Evolutionary conservation across 2,113 vertebrate species (phyloP).

Genomic region (Artemisiospiza belli): DNA sequence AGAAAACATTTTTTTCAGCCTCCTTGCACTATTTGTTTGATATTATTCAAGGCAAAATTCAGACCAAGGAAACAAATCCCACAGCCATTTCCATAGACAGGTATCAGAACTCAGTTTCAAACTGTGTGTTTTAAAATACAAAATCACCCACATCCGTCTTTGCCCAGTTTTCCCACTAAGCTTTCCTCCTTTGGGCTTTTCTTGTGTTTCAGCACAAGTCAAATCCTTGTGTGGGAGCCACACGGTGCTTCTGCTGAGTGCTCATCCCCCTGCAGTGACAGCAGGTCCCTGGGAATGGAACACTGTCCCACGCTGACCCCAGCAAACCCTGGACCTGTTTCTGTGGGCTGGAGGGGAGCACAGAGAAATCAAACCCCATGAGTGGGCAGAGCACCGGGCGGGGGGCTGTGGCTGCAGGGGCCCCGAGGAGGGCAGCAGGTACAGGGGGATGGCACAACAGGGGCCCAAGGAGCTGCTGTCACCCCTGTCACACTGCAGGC

Average conservation of each 20-base stretch:
- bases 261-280: not conserved
- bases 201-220: not conserved
- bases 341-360: not conserved
- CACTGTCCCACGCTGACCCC: not conserved
- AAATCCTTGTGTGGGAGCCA: not conserved
- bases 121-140: not conserved
- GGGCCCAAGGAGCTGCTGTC: not conserved
- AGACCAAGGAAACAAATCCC: not conserved
- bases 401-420: not conserved
- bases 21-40: not conserved
- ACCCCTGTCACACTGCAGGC: not conserved
- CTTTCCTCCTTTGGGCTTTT: not conserved
- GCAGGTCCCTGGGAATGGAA: not conserved
- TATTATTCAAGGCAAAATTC: not conserved
- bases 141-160: not conserved
- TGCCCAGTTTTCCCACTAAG: not conserved
- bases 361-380: not conserved
- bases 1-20: not conserved
- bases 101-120: not conserved
- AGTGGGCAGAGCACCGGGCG: accelerated
- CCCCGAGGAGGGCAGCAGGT: accelerated
- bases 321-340: not conserved
- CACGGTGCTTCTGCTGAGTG: not conserved
- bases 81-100: not conserved
- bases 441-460: accelerated